Evolutionary conservation across 2,888 invertebrate species (phyloP), one percentile per base, ranked within the genome.

Genomic region (Reticulitermes lucifugus): DNA sequence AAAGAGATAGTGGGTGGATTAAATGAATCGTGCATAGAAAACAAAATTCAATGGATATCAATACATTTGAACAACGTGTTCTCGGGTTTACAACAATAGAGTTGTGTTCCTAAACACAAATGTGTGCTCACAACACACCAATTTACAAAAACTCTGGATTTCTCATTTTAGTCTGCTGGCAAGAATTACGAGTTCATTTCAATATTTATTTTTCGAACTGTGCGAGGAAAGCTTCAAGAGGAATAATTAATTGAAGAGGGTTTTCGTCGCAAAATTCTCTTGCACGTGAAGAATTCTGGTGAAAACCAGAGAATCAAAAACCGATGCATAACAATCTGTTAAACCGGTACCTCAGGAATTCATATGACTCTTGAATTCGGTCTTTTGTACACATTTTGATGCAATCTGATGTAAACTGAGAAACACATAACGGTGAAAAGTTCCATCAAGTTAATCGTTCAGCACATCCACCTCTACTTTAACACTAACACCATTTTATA

Each of bases 21-120:
- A 81, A 81, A 81, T 81, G 81, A 81, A 81, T 81, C 65, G 81
- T 81, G 70, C 81, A 80, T 81, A 81, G 81, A 81, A 70, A 65
- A 70, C 81, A 65, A 59, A 70, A 81, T 81, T 81, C 65, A 81
- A 60, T 80, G 80, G 60, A 80, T 80, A 80, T 60, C 80, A 80
- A 65, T 81, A 81, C 70, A 70, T 81, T 65, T 81, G 43, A 81
- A 81, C 65, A 65, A 43, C 65, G 35, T 81, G 70, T 65, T 81
- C 65, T 81, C n/a, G 65, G 46, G 70, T 70, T 81, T 65, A 46
- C 41, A 81, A 81, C 81, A 81, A 81, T 81, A 46, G n/a, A 65
- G 65, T 60, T 70, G 60, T 43, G 70, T 81, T 70, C 81, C 81
- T 81, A 60, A 81, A 60, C 70, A 70, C 43, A 81, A 81, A 81